Base-by-base conservation (phyloP, 2,888 invertebrate genomes). In the Agrypnus murinus region DNA sequence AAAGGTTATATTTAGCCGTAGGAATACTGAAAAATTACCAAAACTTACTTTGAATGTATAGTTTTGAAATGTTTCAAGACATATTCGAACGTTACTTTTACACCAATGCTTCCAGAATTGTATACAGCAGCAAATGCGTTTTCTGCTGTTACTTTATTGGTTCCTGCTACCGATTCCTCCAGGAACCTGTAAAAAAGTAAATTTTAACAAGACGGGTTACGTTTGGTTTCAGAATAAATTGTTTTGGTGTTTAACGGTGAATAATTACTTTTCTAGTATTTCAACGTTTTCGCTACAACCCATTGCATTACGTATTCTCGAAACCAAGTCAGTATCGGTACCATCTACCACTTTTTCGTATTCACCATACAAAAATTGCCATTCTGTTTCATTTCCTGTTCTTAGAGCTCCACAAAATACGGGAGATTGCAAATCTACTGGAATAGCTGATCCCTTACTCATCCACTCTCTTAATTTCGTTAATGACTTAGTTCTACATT, bases 401-500 rank as follows among this genome's bases (percentile, higher is more conserved):
- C 86, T 84, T 31, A 91, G 83, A 0, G 89, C 89, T 2, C 87
- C 87, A 77, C 92, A 92, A 78, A 90, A 91, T 43, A 90, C 88
- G 8, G 87, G 86, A 0, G 84, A 81, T 75, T 89, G 88, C 50
- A 90, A 81, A 79, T 90, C 88, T 6, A 88, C 88, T 10, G 89
- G 88, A 57, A 89, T 86, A 63, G 91, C 88, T 65, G 88, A 88
- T 3, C 10, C 5, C 19, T 7, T n/a, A 9, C 15, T 38, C 70
- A 57, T 74, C 45, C 43, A 73, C 19, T 57, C 64, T 59, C 60
- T 55, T 65, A 68, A 38, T 34, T 43, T 12, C 19, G 34, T 15
- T 7, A 17, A 9, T 7, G 57, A 9, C 3, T 31, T 17, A 10
- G 17, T 12, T 17, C 31, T 38, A 10, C 87, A 87, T 43, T 80